Evolutionary conservation across 2,888 invertebrate genomes (phyloP), one percentile per base, ranked within the genome.

Genomic region (Pterostichus niger): DNA sequence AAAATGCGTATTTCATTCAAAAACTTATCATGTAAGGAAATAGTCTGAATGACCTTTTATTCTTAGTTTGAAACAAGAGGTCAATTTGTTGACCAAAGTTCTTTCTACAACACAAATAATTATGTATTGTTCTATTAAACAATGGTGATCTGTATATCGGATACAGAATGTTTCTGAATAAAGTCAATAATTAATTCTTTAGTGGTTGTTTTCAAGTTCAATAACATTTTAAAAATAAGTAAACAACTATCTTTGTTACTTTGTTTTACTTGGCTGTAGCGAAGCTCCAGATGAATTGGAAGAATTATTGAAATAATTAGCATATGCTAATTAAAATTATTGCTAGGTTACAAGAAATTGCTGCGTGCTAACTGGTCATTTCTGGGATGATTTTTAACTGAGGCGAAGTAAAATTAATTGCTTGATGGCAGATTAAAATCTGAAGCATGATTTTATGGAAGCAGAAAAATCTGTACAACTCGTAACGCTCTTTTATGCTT

Each of bases 311-410:
- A 79, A 68, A 79, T 79, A 79, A 79, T 79, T 79, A 79, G 68
- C 79, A 79, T 79, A 79, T 79, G 64, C 79, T 79, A 68, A 68
- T 79, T 79, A 79, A 79, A 79, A 79, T 49, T 64, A 79, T 68
- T 68, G 56, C 78, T 40, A 59, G 24, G 35, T 33, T 35, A 33
- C 52, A 56, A 77, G 77, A 59, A 78, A 40, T 44, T 17, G 52
- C 49, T 68, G 79, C 79, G 79, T 79, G 79, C 31, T 64, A 64
- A 64, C 54, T 64, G 52, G 64, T 56, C 52, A 79, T 79, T 79
- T 79, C 79, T 79, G 33, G 59, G 46, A 52, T 24, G 46, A 61
- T 78, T 78, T 59, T 75, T 75, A 75, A 56, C 17, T 44, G 46
- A 59, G 33, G 61, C 24, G 78, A 75, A 40, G 78, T 59, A 61